Percentiles rank a stretch among this genome's conserved stretches.
Conservation (phyloP, 2,113 vertebrate genomes). For the Charina bottae region DNA sequence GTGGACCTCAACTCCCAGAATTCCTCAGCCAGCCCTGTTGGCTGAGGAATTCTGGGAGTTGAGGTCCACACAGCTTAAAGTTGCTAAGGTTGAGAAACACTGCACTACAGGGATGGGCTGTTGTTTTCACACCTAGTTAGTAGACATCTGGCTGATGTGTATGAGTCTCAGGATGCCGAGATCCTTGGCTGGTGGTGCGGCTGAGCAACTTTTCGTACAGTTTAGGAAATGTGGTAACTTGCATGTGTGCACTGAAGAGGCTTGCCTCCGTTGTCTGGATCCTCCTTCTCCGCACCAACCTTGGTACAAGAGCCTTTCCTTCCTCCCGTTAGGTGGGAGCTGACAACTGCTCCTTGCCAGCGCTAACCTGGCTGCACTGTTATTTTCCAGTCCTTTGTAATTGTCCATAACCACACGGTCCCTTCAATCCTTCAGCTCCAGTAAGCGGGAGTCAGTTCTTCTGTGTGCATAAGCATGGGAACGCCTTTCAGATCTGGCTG, state of each 20-base stretch:
- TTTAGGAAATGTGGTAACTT: background rate
- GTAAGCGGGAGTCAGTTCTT: background rate
- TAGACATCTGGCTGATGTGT: background rate
- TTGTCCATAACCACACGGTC: accelerated
- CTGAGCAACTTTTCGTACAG: background rate
- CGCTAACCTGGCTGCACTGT: background rate
- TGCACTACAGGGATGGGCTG: background rate
- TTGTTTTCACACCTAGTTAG: background rate
- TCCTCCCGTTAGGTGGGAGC: conserved; percentile 8
- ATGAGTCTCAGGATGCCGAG: background rate
- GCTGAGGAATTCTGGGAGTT: background rate
- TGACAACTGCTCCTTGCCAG: background rate
- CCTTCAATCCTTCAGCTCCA: background rate
- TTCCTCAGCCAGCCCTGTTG: no score
- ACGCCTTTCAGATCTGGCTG: background rate
- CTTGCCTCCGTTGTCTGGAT: background rate
- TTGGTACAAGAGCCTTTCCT: background rate
- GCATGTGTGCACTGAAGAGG: background rate
- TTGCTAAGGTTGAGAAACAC: no score
- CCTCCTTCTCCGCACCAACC: background rate
- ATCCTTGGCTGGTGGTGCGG: background rate
- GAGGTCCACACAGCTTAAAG: background rate
- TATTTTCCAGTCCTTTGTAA: background rate
- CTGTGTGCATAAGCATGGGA: background rate
- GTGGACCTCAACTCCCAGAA: background rate